Conservation (phyloP, 2,113 vertebrate species). For the Megaleporinus macrocephalus region DNA sequence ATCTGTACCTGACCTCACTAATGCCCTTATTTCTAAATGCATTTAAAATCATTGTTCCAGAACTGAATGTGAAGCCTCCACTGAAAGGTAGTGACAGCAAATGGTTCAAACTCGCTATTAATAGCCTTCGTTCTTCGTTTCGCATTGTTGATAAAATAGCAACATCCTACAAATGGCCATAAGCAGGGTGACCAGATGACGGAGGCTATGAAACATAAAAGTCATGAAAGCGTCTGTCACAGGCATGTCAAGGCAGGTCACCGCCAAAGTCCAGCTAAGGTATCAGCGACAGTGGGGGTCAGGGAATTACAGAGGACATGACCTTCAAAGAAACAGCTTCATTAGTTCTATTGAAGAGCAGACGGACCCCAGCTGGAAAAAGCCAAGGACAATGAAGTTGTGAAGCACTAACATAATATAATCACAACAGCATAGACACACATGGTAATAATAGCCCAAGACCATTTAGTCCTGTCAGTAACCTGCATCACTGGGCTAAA, state of each 20-base stretch:
- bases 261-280: conserved; percentile 54
- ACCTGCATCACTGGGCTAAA: conserved; percentile 8
- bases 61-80: too few species aligned
- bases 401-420: not conserved
- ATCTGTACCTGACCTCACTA: too few species aligned
- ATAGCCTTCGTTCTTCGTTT: too few species aligned
- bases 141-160: too few species aligned
- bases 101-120: too few species aligned
- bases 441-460: not conserved
- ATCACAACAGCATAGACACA: not conserved
- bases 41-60: too few species aligned
- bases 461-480: conserved; percentile 10
- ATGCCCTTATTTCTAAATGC: too few species aligned
- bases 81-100: too few species aligned
- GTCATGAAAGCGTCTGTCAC: not conserved
- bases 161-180: too few species aligned
- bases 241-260: conserved; percentile 49
- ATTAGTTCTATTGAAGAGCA: conserved; percentile 61
- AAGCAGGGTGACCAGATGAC: not conserved
- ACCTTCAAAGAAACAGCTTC: conserved; percentile 62
- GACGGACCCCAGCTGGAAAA: conserved; percentile 63
- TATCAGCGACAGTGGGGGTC: conserved; percentile 63
- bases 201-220: not conserved
- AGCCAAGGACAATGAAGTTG: conserved; percentile 45
- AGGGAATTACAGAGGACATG: conserved; percentile 60